These are phyloP conservation scores for Trachelus troglodyta DNA, from an alignment of 2,888 invertebrate species.

Conservation along the genomic window DNA sequence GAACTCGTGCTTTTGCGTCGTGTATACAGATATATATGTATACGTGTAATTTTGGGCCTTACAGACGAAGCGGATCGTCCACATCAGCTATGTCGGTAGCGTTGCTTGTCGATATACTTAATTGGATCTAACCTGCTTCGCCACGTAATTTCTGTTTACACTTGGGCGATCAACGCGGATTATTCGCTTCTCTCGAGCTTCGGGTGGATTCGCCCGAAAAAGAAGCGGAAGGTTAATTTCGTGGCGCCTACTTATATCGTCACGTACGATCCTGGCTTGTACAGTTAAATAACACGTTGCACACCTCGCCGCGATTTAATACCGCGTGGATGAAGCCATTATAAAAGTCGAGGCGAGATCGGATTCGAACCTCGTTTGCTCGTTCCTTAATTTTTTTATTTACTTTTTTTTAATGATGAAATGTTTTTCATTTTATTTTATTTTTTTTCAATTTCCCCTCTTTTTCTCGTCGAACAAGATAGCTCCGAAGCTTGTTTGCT, in stretches of 20 bases:
- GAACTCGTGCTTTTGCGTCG: neutral
- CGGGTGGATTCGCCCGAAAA: neutral
- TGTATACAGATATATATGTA: neutral
- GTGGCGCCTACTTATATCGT: conserved; percentile 19
- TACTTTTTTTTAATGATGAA: neutral
- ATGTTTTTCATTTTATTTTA: neutral
- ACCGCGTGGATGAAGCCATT: conserved; percentile 45
- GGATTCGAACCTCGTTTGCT: conserved; percentile 22
- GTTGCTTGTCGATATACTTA: neutral
- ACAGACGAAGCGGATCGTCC: neutral
- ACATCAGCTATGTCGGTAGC: neutral
- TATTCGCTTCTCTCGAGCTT: neutral
- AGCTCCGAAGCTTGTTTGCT: conserved; percentile 33
- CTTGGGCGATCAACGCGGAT: conserved; percentile 22
- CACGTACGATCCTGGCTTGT: conserved; percentile 24
- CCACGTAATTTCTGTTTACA: conserved; percentile 37
- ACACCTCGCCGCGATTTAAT: conserved; percentile 33
- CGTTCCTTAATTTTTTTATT: neutral
- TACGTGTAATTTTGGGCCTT: neutral
- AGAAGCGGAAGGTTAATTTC: conserved; percentile 21
- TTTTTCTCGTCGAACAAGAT: neutral
- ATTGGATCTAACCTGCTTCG: neutral
- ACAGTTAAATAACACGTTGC: conserved; percentile 52
- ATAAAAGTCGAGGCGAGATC: conserved; percentile 33
- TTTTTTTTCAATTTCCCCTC: conserved; percentile 6